Evolutionary conservation across 2,797 vertebrate species (phyloP).

Genomic region (Halcyon smyrnensis): DNA sequence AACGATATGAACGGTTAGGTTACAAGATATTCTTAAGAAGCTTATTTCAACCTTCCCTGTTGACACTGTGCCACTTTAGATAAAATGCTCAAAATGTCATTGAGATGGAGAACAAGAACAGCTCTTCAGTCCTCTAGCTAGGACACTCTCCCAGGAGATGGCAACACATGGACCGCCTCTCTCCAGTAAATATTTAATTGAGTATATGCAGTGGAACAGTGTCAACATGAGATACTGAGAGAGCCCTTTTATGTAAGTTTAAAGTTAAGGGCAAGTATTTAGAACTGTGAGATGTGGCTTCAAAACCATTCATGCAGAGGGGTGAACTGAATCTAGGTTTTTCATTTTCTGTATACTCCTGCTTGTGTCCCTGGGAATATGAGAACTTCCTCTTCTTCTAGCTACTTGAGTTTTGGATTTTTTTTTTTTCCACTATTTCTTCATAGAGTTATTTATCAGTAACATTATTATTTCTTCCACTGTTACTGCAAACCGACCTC

Average conservation of each 20-base stretch:
- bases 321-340: not conserved
- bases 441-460: not conserved
- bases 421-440: not conserved
- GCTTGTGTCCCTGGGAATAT: not conserved
- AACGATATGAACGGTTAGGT: not conserved
- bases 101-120: slow-evolving; percentile 11
- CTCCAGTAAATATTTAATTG: slow-evolving; percentile 51
- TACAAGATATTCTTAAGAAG: not conserved
- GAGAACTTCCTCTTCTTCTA: not conserved
- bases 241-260: not conserved
- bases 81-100: slow-evolving; percentile 12
- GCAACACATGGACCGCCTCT: not conserved
- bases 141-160: not conserved
- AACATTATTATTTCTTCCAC: not conserved
- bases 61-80: slow-evolving; percentile 40
- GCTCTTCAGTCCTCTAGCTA: not conserved
- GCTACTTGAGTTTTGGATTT: not conserved
- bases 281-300: not conserved
- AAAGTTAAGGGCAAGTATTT: not conserved
- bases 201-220: not conserved
- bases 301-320: not conserved
- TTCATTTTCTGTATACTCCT: not conserved
- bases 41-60: slow-evolving; percentile 38
- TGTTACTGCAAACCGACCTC: not conserved
- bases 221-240: not conserved